Evolutionary conservation across 2,888 invertebrate genomes (phyloP).

Genomic region (Apocheima hispidaria): DNA sequence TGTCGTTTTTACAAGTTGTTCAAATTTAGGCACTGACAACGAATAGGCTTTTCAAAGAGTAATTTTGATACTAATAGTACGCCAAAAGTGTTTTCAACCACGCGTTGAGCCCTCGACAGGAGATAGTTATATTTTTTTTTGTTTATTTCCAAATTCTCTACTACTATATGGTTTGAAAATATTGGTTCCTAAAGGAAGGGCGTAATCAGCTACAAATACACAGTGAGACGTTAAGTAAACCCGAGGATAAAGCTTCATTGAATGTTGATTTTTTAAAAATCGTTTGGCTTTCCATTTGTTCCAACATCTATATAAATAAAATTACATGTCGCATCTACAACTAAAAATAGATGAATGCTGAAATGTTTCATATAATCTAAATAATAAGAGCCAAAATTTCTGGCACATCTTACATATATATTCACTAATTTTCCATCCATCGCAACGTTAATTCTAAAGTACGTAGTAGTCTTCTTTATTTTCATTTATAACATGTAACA

Average conservation of each 20-base stretch:
- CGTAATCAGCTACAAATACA: slow-evolving; percentile 43
- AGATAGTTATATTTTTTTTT: slow-evolving; percentile 47
- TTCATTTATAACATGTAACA: slow-evolving; percentile 34
- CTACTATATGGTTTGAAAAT: slow-evolving; percentile 38
- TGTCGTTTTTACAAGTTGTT: slow-evolving; percentile 40
- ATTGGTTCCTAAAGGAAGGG: slow-evolving; percentile 42
- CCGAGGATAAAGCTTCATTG: slow-evolving; percentile 34
- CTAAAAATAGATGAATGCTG: slow-evolving; percentile 35
- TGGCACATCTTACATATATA: slow-evolving; percentile 33
- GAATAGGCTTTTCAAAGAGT: slow-evolving; percentile 33
- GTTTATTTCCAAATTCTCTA: slow-evolving; percentile 27
- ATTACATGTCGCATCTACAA: slow-evolving; percentile 38
- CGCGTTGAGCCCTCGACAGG: slow-evolving; percentile 42
- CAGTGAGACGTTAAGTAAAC: slow-evolving; percentile 36
- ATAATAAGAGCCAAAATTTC: slow-evolving; percentile 31
- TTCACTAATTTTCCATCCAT: slow-evolving; percentile 42
- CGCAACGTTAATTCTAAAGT: slow-evolving; percentile 41
- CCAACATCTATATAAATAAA: slow-evolving; percentile 39
- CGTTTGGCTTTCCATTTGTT: slow-evolving; percentile 37
- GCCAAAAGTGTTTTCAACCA: slow-evolving; percentile 46
- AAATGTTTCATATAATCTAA: slow-evolving; percentile 38
- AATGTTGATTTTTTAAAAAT: slow-evolving; percentile 30
- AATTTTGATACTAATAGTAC: slow-evolving; percentile 41
- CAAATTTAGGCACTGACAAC: slow-evolving; percentile 33
- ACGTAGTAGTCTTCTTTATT: slow-evolving; percentile 38